Conservation (phyloP, 2,797 vertebrate genomes). For the Merluccius polli region DNA sequence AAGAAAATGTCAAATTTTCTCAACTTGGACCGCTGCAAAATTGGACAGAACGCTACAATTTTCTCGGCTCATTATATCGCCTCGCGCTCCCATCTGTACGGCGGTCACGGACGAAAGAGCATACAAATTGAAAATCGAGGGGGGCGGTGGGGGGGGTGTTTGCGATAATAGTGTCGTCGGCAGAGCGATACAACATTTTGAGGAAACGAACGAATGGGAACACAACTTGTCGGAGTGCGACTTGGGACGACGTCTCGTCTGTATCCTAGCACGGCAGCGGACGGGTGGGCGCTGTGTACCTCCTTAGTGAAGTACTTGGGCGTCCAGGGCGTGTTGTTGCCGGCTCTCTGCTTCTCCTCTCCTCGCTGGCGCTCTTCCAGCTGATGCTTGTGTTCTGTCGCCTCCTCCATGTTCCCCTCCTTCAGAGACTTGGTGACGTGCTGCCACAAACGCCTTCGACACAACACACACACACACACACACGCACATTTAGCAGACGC, state of each 20-base stretch:
- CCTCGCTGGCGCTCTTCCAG: conserved; percentile 87
- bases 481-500: not conserved
- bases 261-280: not conserved
- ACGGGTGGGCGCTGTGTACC: conserved; percentile 33
- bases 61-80: not conserved
- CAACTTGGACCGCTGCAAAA: not conserved
- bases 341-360: conserved; percentile 79
- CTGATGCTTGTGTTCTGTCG: conserved; percentile 85
- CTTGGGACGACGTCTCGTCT: conserved; percentile 5
- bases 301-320: conserved; percentile 88
- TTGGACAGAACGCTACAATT: not conserved
- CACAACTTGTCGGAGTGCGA: too few relatives aligned
- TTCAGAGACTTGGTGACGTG: conserved; percentile 84
- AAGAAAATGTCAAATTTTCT: not conserved
- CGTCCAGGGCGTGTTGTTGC: conserved; percentile 75
- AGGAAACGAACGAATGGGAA: too few relatives aligned
- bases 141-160: too few relatives aligned
- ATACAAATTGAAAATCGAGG: too few relatives aligned
- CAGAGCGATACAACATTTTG: too few relatives aligned
- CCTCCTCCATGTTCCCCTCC: conserved; percentile 81
- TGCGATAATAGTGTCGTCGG: too few relatives aligned
- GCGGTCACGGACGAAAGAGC: too few relatives aligned
- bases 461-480: conserved; percentile 6
- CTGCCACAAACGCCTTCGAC: conserved; percentile 82
- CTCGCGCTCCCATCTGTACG: too few relatives aligned